These are phyloP conservation scores for Andrena bicolor DNA, from an alignment of 2,888 invertebrate genomes.

Conservation along the genomic window DNA sequence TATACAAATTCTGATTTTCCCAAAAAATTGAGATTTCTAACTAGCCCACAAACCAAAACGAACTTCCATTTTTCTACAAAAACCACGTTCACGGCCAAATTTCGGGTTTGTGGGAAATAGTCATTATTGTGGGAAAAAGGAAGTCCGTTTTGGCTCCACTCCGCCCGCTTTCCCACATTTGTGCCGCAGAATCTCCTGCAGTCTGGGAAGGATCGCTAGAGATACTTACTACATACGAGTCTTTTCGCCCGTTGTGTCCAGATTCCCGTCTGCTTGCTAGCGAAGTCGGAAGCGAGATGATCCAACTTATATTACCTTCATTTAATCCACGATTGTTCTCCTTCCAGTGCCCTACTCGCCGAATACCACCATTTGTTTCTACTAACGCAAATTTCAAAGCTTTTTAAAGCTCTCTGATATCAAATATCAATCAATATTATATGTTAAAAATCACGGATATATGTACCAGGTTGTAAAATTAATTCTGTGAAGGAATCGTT, in stretches of 20 bases:
- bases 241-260: slow-evolving; percentile 47
- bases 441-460: too few species aligned
- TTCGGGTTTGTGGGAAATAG: too few species aligned
- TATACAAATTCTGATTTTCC: too few species aligned
- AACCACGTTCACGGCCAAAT: too few species aligned
- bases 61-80: too few species aligned
- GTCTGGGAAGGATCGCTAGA: slow-evolving; percentile 57
- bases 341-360: slow-evolving; percentile 37
- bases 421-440: not conserved
- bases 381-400: not conserved
- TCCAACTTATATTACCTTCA: slow-evolving; percentile 52
- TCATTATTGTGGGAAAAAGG: too few species aligned
- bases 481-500: too few species aligned
- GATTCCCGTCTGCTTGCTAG: slow-evolving; percentile 30
- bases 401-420: not conserved
- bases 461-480: not conserved
- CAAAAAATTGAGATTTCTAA: too few species aligned
- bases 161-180: too few species aligned
- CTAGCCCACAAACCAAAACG: too few species aligned
- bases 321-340: not conserved
- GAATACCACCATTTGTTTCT: not conserved
- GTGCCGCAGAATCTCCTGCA: slow-evolving; percentile 45
- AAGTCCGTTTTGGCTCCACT: too few species aligned
- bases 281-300: slow-evolving; percentile 50
- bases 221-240: slow-evolving; percentile 47